A percentile compares a stretch with the other conserved stretches of the same genome.
Evolutionary conservation across 2,797 vertebrate species (phyloP).

Genomic region (Sternotherus odoratus): DNA sequence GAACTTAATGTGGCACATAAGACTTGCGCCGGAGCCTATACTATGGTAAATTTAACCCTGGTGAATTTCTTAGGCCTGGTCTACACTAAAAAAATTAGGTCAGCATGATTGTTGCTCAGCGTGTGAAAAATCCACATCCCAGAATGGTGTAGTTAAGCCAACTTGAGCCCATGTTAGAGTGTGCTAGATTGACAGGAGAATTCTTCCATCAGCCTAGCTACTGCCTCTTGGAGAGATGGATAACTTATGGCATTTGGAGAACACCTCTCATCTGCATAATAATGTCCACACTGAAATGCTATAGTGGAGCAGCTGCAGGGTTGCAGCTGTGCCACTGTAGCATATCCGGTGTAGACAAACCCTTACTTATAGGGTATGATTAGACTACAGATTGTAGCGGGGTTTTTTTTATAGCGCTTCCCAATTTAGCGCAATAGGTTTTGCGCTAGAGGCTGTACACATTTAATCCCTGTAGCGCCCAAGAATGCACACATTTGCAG

Average conservation of each 20-base stretch:
- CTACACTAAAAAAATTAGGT: neutral
- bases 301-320: neutral
- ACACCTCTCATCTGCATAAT: neutral
- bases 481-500: too few species aligned
- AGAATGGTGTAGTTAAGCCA: neutral
- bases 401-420: too few species aligned
- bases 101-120: neutral
- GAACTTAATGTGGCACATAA: neutral
- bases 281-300: neutral
- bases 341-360: too few species aligned
- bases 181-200: neutral
- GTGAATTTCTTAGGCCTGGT: neutral
- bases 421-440: too few species aligned
- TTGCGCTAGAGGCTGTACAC: too few species aligned
- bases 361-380: neutral
- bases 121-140: neutral
- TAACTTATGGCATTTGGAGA: neutral
- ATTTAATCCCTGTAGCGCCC: too few species aligned
- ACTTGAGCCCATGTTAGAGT: neutral
- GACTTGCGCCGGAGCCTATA: fast-evolving
- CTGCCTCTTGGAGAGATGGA: neutral
- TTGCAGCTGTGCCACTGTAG: neutral
- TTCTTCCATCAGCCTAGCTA: neutral
- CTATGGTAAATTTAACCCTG: neutral
- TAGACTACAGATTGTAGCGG: too few species aligned